Evolutionary conservation across 2,113 vertebrate species (phyloP).

Genomic region (Probosciger aterrimus): DNA sequence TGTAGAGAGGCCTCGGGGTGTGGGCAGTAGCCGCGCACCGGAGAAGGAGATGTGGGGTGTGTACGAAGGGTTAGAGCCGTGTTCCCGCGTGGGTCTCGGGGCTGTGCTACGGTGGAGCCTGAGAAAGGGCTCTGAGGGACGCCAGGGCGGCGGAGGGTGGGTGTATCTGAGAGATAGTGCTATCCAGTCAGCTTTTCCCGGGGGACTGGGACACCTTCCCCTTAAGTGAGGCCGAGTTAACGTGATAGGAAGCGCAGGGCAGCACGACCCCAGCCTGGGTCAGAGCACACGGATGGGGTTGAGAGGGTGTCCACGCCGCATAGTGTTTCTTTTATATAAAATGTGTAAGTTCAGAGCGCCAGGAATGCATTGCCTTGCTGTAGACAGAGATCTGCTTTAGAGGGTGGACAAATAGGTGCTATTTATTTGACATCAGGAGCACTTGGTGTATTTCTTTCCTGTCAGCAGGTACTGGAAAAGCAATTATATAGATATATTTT

Average conservation of each 20-base stretch:
- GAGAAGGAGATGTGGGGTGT: not conserved
- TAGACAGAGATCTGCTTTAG: not conserved
- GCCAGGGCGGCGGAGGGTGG: not conserved
- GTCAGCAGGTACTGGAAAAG: not conserved
- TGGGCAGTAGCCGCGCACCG: not conserved
- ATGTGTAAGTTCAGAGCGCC: not conserved
- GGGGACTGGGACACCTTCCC: not conserved
- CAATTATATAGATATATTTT: not conserved
- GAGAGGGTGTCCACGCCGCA: rapidly evolving
- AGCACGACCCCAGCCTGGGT: not conserved
- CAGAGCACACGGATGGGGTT: no score
- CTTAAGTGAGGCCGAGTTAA: not conserved
- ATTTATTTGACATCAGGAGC: not conserved
- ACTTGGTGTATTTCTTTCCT: not conserved
- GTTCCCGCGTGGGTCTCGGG: not conserved
- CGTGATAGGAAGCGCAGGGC: not conserved
- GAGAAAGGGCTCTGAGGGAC: not conserved
- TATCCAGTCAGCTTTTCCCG: not conserved
- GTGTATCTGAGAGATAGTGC: not conserved
- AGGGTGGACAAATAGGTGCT: not conserved
- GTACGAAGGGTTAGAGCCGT: not conserved
- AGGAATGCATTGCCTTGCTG: not conserved
- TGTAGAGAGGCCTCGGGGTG: not conserved
- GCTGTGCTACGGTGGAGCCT: not conserved
- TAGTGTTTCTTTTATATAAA: rapidly evolving